Evolutionary conservation across 1,140 invertebrate species (phyloP), one percentile per base, ranked within the genome.

Genomic region (Nasonia giraulti): DNA sequence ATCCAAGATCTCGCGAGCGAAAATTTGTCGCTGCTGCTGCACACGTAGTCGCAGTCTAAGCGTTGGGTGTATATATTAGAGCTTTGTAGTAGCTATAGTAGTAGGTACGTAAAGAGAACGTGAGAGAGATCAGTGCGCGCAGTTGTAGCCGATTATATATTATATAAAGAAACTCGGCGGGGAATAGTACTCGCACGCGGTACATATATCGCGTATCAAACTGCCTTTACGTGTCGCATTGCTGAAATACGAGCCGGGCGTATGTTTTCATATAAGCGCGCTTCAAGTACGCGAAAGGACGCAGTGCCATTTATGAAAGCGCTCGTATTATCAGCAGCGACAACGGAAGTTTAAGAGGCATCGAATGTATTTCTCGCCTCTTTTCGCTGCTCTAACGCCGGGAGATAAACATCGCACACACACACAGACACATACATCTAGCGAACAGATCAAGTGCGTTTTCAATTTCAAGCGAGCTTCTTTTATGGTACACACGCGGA

Each of bases 161-260:
- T 55, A 77, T 69, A 31, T 80, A 80, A 80, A 80, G 80, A 55
- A 81, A 74, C n/a, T 73, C 44, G 80, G 17, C 40, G 2, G 40
- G 1, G 14, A 33, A 27, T 69, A 8, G 23, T 11, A 74, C 68
- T 55, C 47, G 40, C 69, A 40, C 69, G 47, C 27, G n/a, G 10
- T 74, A 44, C 27, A 33, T 14, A 74, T 8, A 82, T 10, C 44
- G 23, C 68, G 14, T 50, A 73, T 1, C 27, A 84, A 84, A 84
- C 76, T 84, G 66, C 44, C 47, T 84, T 79, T 84, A 84, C 76
- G 83, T 84, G 76, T 84, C 47, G 68, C 47, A 79, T 79, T 84
- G 66, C 44, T 84, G 31, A 84, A 84, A 84, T 79, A 84, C 27
- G 68, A 79, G 66, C 2, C 27, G 17, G 31, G 27, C 20, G 44